Evolutionary conservation across 1,140 invertebrate species (phyloP).

Genomic region (Harlomillsia oculata): DNA sequence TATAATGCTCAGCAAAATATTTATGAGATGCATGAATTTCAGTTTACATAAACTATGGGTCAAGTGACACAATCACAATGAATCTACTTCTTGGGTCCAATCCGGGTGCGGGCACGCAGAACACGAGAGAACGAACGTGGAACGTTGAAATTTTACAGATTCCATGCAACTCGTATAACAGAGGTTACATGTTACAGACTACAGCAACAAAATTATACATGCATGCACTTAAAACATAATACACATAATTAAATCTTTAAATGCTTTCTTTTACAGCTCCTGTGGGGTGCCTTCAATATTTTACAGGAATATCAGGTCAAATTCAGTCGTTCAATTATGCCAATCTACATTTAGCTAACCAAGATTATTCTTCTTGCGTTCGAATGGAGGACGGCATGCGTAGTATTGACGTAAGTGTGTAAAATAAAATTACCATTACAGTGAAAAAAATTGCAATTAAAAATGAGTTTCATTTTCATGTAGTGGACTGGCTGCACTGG

Average conservation of each 20-base stretch:
- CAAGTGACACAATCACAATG: constrained; percentile 31
- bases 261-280: constrained; percentile 21
- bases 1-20: not conserved
- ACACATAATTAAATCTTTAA: not conserved
- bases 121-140: constrained; percentile 29
- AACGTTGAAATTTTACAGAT: constrained; percentile 32
- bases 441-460: not conserved
- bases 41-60: constrained; percentile 33
- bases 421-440: not conserved
- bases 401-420: constrained; percentile 30
- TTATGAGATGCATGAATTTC: not conserved
- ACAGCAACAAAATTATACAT: not conserved
- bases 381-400: constrained; percentile 35
- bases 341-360: constrained; percentile 24
- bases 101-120: too few species aligned
- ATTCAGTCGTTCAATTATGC: constrained; percentile 33
- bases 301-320: constrained; percentile 30
- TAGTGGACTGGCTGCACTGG: constrained; percentile 30
- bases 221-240: not conserved
- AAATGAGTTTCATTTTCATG: not conserved
- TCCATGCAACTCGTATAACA: constrained; percentile 17
- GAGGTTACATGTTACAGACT: too few species aligned
- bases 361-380: constrained; percentile 31
- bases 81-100: constrained; percentile 23
- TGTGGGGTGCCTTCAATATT: constrained; percentile 35